Conservation (phyloP, 2,888 invertebrate species). For the Orthonevra nobilis region DNA sequence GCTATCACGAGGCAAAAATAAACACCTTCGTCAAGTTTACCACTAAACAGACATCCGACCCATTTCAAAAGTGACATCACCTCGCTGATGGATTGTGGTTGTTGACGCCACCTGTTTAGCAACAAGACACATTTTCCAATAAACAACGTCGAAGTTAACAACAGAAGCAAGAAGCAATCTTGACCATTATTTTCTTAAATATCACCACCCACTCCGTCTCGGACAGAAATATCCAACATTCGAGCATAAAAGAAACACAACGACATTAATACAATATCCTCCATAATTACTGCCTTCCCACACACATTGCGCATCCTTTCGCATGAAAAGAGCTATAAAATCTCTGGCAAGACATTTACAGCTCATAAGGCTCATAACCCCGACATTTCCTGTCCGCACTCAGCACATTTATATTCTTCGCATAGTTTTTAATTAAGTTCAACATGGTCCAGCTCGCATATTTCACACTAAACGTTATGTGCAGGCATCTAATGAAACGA, state of each 20-base stretch:
- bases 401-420: constrained; percentile 26
- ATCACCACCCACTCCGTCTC: too few relatives aligned
- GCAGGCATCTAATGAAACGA: constrained; percentile 34
- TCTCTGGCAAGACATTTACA: constrained; percentile 7
- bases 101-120: too few relatives aligned
- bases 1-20: too few relatives aligned
- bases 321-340: constrained; percentile 8
- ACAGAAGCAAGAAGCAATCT: too few relatives aligned
- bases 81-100: too few relatives aligned
- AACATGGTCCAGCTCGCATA: constrained; percentile 9
- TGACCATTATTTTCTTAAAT: too few relatives aligned
- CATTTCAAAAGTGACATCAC: too few relatives aligned
- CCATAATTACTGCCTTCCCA: background rate
- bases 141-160: too few relatives aligned
- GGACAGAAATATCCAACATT: too few relatives aligned
- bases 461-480: constrained; percentile 22
- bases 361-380: constrained; percentile 5
- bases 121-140: too few relatives aligned
- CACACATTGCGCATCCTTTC: constrained; percentile 5
- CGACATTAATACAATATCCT: background rate
- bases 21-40: too few relatives aligned
- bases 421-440: constrained; percentile 49
- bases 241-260: background rate
- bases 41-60: too few relatives aligned
- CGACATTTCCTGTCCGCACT: constrained; percentile 22